Base-by-base conservation (phyloP, 1,140 invertebrate species). In the Heliothis virescens region DNA sequence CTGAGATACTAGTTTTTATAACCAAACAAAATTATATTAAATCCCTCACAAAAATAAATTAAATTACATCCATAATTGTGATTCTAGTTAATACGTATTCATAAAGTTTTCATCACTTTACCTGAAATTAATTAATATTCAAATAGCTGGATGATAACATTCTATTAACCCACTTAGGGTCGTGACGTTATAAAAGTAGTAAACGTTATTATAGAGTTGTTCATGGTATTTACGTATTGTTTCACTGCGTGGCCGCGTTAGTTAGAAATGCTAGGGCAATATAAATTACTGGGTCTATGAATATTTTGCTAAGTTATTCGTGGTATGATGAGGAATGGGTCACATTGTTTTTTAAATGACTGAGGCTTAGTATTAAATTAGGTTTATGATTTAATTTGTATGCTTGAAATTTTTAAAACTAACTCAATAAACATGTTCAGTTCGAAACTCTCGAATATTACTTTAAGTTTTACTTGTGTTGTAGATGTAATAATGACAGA, bases 161-260 rank as follows among this genome's bases (percentile, higher is more conserved):
- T 55, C 48, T 65, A 76, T 76, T 76, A 76, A 76, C 74, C 74
- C 60, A 65, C 74, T 65, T 76, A 34, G 10, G 5, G 11, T 16
- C 5, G 26, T 76, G 48, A 65, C 74, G 74, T 76, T 21, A 76
- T 34, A 7, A 47, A 4, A n/a, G 50, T 34, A 52, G 72, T 74
- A 26, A 60, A 48, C 57, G 47, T 9, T 47, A 11, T 75, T 63
- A 73, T 59, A 41, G 26, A 76, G 15, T 63, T 76, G 41, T 76
- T 50, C 52, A 50, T 1, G 13, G n/a, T 41, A 57, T 52, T 73
- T 50, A n/a, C 16, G 47, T 71, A 52, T 73, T 53, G 48, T 71
- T 52, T 41, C 21, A 41, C 29, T 10, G 12, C 9, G 34, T 15
- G 34, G 62, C 34, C 34, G n/a, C 3, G 60, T 63, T 63, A 63